Conservation (phyloP, 2,797 vertebrate genomes). For the Melanotaenia parkinsoni region DNA sequence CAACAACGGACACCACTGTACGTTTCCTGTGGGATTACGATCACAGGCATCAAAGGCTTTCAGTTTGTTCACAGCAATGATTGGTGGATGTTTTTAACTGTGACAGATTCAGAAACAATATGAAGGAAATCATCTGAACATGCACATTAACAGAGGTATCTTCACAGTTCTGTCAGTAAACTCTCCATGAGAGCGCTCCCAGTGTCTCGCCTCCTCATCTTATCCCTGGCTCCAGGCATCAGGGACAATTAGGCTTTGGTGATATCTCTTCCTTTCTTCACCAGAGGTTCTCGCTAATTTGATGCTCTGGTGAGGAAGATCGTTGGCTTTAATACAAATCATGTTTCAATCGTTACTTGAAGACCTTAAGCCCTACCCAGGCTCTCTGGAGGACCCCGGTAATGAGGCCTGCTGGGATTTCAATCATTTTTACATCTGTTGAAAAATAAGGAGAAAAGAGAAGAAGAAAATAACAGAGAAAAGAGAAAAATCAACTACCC, state of each 20-base stretch:
- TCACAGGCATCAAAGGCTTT: slow-evolving; percentile 38
- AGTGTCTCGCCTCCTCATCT: slow-evolving; percentile 43
- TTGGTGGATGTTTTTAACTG: not conserved
- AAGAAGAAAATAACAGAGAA: slow-evolving; percentile 75
- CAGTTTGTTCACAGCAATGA: not conserved
- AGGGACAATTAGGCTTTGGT: slow-evolving; percentile 75
- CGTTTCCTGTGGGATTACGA: slow-evolving; percentile 38
- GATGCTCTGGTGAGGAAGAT: slow-evolving; percentile 80
- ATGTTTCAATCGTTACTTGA: slow-evolving; percentile 92
- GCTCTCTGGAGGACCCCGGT: slow-evolving; percentile 81
- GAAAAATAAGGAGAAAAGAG: slow-evolving; percentile 81
- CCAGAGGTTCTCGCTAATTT: slow-evolving; percentile 80
- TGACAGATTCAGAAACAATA: not conserved
- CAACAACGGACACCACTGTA: slow-evolving; percentile 22
- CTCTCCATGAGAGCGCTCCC: slow-evolving; percentile 48
- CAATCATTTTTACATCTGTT: slow-evolving; percentile 88
- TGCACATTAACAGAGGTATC: not conserved
- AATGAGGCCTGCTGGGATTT: slow-evolving; percentile 97
- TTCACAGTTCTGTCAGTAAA: slow-evolving; percentile 8
- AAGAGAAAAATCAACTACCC: slow-evolving; percentile 72
- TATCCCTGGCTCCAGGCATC: slow-evolving; percentile 55
- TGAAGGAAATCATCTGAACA: not conserved
- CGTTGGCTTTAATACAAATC: slow-evolving; percentile 94
- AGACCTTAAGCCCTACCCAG: slow-evolving; percentile 86
- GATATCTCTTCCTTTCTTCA: slow-evolving; percentile 73